Evolutionary conservation across 2,797 vertebrate species (phyloP).

Genomic region (Enteromius argenteus): DNA sequence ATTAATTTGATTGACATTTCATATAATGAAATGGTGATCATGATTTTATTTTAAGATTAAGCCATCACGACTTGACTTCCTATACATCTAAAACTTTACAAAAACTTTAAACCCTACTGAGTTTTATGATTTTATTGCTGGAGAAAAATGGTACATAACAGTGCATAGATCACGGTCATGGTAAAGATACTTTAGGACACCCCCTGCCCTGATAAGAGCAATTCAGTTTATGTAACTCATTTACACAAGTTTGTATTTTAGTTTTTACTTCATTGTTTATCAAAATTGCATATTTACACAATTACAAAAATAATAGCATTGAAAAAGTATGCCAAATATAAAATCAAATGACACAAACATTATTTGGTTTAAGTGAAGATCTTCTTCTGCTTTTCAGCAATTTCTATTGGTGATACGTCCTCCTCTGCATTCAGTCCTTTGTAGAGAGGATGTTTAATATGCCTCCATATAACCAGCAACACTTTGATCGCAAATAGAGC

Average conservation of each 20-base stretch:
- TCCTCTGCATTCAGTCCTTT: conserved; percentile 43
- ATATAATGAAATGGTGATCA: neutral
- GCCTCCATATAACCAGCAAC: conserved; percentile 74
- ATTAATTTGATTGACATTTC: neutral
- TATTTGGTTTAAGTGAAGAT: conserved; percentile 58
- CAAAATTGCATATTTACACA: neutral
- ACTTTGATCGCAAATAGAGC: conserved; percentile 68
- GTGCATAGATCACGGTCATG: conserved; percentile 6
- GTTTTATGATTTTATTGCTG: conserved; percentile 26
- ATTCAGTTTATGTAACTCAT: neutral
- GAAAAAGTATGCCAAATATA: neutral
- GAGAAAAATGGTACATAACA: neutral
- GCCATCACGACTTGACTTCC: neutral
- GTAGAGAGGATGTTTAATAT: conserved; percentile 73
- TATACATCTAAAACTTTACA: neutral
- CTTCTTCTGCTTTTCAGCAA: conserved; percentile 69
- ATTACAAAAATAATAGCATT: conserved; percentile 6
- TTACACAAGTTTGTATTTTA: neutral
- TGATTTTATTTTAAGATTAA: neutral
- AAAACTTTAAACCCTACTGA: neutral
- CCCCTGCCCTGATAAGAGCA: conserved; percentile 1
- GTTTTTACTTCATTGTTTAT: neutral
- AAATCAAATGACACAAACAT: neutral
- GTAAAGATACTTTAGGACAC: neutral
- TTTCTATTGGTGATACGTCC: conserved; percentile 62